Evolutionary conservation across 2,888 invertebrate species (phyloP).

Genomic region (Rosalia funebris): DNA sequence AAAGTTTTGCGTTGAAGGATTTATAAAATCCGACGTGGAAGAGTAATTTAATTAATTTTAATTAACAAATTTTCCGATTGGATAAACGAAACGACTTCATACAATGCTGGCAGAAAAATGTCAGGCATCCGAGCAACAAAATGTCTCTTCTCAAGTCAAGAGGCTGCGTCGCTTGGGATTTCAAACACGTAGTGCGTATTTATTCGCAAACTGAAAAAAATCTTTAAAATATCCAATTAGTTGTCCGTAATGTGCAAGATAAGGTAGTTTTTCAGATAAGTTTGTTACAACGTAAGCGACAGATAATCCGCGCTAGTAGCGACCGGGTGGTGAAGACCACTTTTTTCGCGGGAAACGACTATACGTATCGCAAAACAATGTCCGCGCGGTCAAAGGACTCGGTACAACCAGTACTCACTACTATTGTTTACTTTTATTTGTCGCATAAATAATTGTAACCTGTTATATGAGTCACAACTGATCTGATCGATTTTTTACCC

Average conservation of each 20-base stretch:
- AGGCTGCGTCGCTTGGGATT: constrained; percentile 53
- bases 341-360: constrained; percentile 61
- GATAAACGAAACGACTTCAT: constrained; percentile 41
- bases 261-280: constrained; percentile 56
- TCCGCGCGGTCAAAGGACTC: constrained; percentile 59
- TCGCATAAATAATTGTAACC: constrained; percentile 63
- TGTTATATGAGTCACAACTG: constrained; percentile 62
- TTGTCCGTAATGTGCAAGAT: constrained; percentile 60
- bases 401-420: constrained; percentile 60
- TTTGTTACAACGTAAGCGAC: constrained; percentile 50
- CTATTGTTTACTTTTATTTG: constrained; percentile 64
- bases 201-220: constrained; percentile 57
- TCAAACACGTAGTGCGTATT: constrained; percentile 58
- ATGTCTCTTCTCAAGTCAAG: constrained; percentile 48
- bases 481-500: constrained; percentile 58
- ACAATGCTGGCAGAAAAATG: constrained; percentile 47
- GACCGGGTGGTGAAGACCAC: constrained; percentile 59
- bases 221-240: constrained; percentile 60
- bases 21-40: too few species aligned
- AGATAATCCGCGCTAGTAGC: constrained; percentile 51
- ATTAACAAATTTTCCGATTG: constrained; percentile 37
- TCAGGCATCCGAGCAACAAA: constrained; percentile 43
- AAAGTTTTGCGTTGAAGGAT: too few species aligned
- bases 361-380: constrained; percentile 56
- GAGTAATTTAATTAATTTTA: constrained; percentile 26